Conservation (phyloP, 2,888 invertebrate species). For the Perdita meconis region DNA sequence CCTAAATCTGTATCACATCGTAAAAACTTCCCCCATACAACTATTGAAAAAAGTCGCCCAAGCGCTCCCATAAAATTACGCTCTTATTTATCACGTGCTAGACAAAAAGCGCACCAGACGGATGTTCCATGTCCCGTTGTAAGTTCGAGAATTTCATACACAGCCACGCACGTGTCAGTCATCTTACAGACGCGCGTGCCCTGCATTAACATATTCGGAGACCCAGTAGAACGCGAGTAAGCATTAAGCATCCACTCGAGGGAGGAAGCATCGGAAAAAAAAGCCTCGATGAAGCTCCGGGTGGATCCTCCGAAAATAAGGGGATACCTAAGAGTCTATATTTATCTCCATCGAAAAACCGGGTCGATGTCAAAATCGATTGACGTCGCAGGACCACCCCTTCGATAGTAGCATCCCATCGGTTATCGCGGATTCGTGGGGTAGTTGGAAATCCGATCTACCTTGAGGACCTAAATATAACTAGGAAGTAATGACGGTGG, state of each 20-base stretch:
- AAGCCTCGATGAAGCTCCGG: background rate
- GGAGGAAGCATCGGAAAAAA: background rate
- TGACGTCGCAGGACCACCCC: background rate
- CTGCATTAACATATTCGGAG: constrained; percentile 37
- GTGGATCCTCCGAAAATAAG: constrained; percentile 19
- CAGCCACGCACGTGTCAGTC: constrained; percentile 51
- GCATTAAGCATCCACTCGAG: background rate
- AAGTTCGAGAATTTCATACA: constrained; percentile 31
- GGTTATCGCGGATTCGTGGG: constrained; percentile 27
- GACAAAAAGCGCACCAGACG: constrained; percentile 12
- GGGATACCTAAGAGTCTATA: constrained; percentile 46
- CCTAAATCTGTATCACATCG: no score
- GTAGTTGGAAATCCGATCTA: constrained; percentile 42
- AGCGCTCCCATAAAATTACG: no score
- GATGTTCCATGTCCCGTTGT: constrained; percentile 4
- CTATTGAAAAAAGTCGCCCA: background rate
- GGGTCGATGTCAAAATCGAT: constrained; percentile 14
- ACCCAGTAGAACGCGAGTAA: background rate
- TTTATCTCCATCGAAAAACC: constrained; percentile 25
- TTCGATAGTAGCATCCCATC: background rate
- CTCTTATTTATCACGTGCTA: constrained; percentile 13
- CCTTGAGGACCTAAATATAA: constrained; percentile 58
- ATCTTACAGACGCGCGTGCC: constrained; percentile 50
- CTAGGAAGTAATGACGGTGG: constrained; percentile 45
- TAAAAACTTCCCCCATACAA: no score